Base-by-base conservation (phyloP, 2,888 invertebrate genomes). In the Diarsia rubi region DNA sequence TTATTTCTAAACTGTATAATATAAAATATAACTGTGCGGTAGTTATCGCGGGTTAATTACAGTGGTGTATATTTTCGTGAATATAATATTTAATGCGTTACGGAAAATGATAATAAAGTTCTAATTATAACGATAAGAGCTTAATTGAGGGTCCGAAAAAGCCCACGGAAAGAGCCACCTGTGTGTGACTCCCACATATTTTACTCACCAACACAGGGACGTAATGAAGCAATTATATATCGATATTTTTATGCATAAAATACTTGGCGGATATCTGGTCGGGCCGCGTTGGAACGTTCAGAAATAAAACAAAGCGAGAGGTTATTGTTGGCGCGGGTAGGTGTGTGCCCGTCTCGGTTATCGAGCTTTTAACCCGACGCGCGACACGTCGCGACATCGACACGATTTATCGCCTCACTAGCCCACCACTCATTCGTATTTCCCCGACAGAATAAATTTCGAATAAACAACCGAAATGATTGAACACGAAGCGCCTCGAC, bases 201-300 rank as follows among this genome's bases (percentile, higher is more conserved):
- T 96, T 95, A 96, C 93, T 94, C 95, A 95, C 95, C 94, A 96
- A 95, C 95, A 95, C 94, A 96, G 93, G 93, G 96, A 95, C 96
- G 96, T 96, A 96, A 96, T 96, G 96, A 96, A 96, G 96, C 96
- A 96, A 96, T 96, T 96, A 96, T 96, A 96, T 95, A 96, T 96
- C 96, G 96, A 96, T 96, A 96, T 96, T 96, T 96, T 96, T 96
- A 95, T 96, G 96, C 96, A 96, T 96, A 96, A 96, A 96, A 96
- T 95, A 94, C 95, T 95, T 94, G 93, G 95, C 92, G 95, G 94
- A 94, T 95, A 95, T 95, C 95, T 94, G 93, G 94, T 91, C 93
- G 92, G 92, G 88, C 91, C 90, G 91, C 91, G 90, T 89, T 85
- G 91, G 92, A 91, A 90, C 92, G 92, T 88, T 91, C 90, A 91